Percentiles rank a stretch among this genome's conserved stretches.
phyloP scores from a whole-genome alignment of 35 echinoderm and acorn worm species.

The Apostichopus parvimensis region DNA sequence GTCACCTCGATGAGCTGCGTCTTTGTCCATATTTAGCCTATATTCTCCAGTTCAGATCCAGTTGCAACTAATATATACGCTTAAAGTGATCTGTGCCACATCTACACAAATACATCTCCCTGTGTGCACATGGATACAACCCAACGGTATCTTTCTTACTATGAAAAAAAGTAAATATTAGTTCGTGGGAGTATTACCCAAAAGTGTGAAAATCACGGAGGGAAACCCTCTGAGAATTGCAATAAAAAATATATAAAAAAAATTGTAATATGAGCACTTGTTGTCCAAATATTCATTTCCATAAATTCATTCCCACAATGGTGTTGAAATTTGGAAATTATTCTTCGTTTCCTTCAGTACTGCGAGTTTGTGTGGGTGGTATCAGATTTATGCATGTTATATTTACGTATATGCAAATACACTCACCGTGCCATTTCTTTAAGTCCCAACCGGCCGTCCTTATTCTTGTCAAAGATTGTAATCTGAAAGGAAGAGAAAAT shows the following conservation, averaged over 20 bases:
- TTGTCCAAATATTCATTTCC: not conserved
- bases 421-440: conserved; percentile 79
- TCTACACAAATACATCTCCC: not conserved
- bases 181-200: not conserved
- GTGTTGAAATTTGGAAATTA: no score
- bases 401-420: not conserved
- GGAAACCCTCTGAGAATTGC: not conserved
- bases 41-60: not conserved
- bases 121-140: no score
- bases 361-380: not conserved
- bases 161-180: not conserved
- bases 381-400: no score
- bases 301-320: no score
- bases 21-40: not conserved
- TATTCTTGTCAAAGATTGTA: conserved; percentile 82
- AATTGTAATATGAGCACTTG: not conserved
- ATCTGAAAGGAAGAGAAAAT: conserved; percentile 46
- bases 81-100: not conserved
- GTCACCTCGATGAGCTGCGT: no score
- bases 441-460: conserved; percentile 56
- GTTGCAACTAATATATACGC: no score
- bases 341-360: not conserved
- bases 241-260: not conserved
- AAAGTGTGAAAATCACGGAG: not conserved
- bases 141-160: no score